Evolutionary conservation across 2,113 vertebrate species (phyloP), one percentile per base, ranked within the genome.

Genomic region (Piprites chloris): DNA sequence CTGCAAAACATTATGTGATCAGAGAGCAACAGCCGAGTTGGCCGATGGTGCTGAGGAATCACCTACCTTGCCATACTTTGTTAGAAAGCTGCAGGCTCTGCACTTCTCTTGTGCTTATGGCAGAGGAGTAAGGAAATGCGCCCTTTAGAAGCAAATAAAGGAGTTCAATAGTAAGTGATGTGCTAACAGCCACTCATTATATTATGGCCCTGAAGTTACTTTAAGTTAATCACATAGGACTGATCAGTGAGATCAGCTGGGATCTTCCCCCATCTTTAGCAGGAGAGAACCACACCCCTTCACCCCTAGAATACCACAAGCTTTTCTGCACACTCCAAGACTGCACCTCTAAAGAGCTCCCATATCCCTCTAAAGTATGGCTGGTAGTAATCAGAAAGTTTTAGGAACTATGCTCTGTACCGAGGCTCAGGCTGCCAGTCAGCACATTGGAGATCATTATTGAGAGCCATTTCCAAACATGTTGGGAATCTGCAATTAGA

Each of bases 401-500:
- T n/a, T 19, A 49, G 49, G 66, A 84, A 39, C 68, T 42, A 58
- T 32, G 18, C 27, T 41, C 41, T 32, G 50, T 46, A 74, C 46
- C n/a, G 9, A 30, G 47, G 39, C 47, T 90, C 33, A 49, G 53
- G 9, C 37, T 88, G 87, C 47, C 79, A 87, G 77, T 71, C 62
- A 80, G 37, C 85, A 69, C 50, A 39, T 87, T 73, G 92, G 82
- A 87, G 72, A 86, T 20, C 74, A 67, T 33, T 47, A 39, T 42
- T 93, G 75, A 89, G 87, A 89, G 92, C 88, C 89, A 82, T 83
- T 95, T 78, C 88, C 74, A 92, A 96, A 90, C 80, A 93, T 8
- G 44, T 41, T 59, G 42, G 58, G 73, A 92, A 77, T 93, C 86
- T 78, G 56, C 85, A 87, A 96, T 93, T 79, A 96, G 90, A 93